A percentile compares a stretch with the other conserved stretches of the same genome.
phyloP scores from a whole-genome alignment of 1,140 invertebrate genomes.

The Camponotus floridanus region DNA sequence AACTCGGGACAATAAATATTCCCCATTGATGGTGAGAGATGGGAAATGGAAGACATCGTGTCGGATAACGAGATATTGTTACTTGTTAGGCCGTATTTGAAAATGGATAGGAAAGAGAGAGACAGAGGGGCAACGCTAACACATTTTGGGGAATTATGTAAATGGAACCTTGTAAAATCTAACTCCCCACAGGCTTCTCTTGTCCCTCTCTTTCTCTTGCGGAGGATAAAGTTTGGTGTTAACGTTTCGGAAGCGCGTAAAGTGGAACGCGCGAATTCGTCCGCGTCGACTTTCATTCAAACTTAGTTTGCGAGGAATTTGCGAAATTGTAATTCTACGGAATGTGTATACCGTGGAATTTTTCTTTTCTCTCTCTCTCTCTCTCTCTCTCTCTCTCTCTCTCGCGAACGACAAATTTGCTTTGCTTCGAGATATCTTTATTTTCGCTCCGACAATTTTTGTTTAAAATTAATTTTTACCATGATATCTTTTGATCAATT shows the following conservation, averaged over 20 bases:
- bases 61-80: conserved; percentile 64
- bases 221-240: conserved; percentile 54
- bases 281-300: conserved; percentile 37
- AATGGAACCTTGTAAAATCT: conserved; percentile 56
- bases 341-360: conserved; percentile 43
- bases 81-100: conserved; percentile 58
- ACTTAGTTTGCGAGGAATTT: conserved; percentile 49
- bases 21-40: conserved; percentile 13
- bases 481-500: not conserved
- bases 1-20: conserved; percentile 60
- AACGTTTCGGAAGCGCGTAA: conserved; percentile 53
- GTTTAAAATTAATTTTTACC: conserved; percentile 33
- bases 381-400: not conserved
- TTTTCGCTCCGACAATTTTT: conserved; percentile 23
- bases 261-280: conserved; percentile 37
- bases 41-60: conserved; percentile 36
- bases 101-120: conserved; percentile 10
- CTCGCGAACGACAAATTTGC: conserved; percentile 11
- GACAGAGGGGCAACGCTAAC: conserved; percentile 38
- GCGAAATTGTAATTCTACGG: conserved; percentile 55
- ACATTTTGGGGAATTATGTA: conserved; percentile 59
- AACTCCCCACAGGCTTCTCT: conserved; percentile 38
- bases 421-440: conserved; percentile 9
- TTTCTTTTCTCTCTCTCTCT: not conserved
- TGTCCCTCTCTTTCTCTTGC: not conserved